These are phyloP conservation scores for Semnornis frantzii DNA, from an alignment of 2,113 vertebrate species.

Conservation along the genomic window DNA sequence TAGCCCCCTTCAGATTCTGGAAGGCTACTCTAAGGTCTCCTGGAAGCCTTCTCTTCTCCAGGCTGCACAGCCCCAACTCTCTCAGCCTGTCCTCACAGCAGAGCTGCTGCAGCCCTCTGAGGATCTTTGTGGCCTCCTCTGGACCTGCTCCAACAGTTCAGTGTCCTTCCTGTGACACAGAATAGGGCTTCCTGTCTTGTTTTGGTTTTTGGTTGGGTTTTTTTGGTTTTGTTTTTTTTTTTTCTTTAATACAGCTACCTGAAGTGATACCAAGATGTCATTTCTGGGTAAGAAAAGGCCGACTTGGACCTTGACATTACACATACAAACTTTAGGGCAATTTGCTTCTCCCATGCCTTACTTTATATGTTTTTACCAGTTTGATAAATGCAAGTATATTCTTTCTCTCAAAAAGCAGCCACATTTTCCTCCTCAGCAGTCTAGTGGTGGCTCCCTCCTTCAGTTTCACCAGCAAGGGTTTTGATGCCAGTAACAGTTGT, in stretches of 20 bases:
- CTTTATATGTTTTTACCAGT: neutral
- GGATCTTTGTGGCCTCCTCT: too few relatives aligned
- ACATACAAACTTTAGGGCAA: neutral
- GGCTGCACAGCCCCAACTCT: too few relatives aligned
- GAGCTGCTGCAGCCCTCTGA: too few relatives aligned
- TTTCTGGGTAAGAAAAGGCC: neutral
- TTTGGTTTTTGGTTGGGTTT: too few relatives aligned
- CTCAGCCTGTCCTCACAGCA: too few relatives aligned
- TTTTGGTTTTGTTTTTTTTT: too few relatives aligned
- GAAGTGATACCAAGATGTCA: neutral
- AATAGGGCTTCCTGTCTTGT: too few relatives aligned
- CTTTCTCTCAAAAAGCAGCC: neutral
- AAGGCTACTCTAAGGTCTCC: too few relatives aligned
- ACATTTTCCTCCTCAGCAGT: neutral
- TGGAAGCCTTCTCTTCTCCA: too few relatives aligned
- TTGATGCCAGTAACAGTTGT: neutral
- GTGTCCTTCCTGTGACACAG: too few relatives aligned
- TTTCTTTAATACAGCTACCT: neutral
- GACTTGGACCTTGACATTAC: neutral
- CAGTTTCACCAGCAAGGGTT: neutral
- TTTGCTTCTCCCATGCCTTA: neutral
- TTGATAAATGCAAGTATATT: neutral
- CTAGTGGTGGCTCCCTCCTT: neutral
- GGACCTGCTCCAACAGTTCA: too few relatives aligned
- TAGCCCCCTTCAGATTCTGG: too few relatives aligned